These are phyloP conservation scores for Tillus elongatus DNA, from an alignment of 2,888 invertebrate genomes.

Conservation along the genomic window DNA sequence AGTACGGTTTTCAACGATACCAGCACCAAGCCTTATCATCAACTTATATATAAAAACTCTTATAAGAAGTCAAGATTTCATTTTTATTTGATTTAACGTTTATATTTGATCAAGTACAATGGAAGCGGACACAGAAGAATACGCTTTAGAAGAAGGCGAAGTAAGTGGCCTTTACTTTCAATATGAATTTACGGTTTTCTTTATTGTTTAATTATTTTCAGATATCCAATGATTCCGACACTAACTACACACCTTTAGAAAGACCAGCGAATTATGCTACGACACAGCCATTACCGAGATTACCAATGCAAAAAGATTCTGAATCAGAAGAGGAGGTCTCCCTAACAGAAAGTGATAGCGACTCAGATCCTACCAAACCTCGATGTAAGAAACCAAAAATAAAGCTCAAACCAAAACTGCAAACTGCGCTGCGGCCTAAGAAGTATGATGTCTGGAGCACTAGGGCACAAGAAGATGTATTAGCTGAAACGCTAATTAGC, in stretches of 20 bases:
- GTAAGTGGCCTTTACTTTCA: slow-evolving; percentile 15
- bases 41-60: too few relatives aligned
- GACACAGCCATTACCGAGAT: slow-evolving; percentile 24
- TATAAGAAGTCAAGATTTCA: too few relatives aligned
- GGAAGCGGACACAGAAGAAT: background rate
- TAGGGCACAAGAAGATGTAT: slow-evolving; percentile 64
- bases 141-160: slow-evolving; percentile 26
- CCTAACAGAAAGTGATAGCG: slow-evolving; percentile 50
- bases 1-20: too few relatives aligned
- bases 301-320: slow-evolving; percentile 34
- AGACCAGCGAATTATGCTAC: slow-evolving; percentile 45
- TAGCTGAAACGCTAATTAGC: slow-evolving; percentile 67
- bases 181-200: slow-evolving; percentile 5
- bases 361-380: slow-evolving; percentile 46
- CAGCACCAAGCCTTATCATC: too few relatives aligned
- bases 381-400: slow-evolving; percentile 49
- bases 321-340: slow-evolving; percentile 43
- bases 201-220: slow-evolving; percentile 16
- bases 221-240: slow-evolving; percentile 36
- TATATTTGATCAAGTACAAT: too few relatives aligned
- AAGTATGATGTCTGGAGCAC: slow-evolving; percentile 73
- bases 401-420: slow-evolving; percentile 42
- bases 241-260: slow-evolving; percentile 47
- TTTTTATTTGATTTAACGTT: too few relatives aligned
- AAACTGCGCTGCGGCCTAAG: slow-evolving; percentile 37